Percentiles rank a stretch among this genome's conserved stretches.
Evolutionary conservation across 2,113 vertebrate genomes (phyloP).

Genomic region (Lophura nycthemera): DNA sequence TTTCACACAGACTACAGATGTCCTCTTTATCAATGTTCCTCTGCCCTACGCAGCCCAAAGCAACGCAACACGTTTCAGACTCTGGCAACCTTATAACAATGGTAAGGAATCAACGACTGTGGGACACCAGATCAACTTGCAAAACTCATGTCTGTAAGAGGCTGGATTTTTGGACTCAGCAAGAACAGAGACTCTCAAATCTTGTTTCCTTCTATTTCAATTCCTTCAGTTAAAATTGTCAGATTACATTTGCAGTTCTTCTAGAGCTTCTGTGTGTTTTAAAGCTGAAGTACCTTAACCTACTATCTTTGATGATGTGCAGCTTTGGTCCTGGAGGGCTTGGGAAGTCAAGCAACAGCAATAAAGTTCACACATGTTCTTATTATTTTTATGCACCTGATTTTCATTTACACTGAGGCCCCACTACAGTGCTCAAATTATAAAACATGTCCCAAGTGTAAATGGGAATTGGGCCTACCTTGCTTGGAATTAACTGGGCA

Average conservation of each 20-base stretch:
- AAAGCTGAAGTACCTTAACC: neutral
- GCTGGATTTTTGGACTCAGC: neutral
- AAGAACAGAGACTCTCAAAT: neutral
- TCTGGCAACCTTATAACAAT: slow-evolving; percentile 97
- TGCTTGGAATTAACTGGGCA: slow-evolving; percentile 57
- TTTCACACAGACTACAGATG: slow-evolving; percentile 92
- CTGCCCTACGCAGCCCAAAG: slow-evolving; percentile 89
- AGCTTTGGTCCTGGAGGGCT: neutral
- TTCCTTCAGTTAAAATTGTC: neutral
- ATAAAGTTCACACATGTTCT: neutral
- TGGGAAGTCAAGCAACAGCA: neutral
- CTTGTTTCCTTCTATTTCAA: neutral
- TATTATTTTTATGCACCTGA: slow-evolving; percentile 38
- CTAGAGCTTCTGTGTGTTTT: neutral
- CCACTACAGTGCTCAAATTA: slow-evolving; percentile 28
- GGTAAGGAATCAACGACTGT: slow-evolving; percentile 76
- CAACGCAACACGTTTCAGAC: slow-evolving; percentile 91
- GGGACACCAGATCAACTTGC: neutral
- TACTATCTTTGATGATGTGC: neutral
- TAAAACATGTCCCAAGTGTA: slow-evolving; percentile 23
- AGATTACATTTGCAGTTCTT: neutral
- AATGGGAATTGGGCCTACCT: neutral
- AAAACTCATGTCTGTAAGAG: neutral
- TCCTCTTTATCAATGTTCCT: slow-evolving; percentile 92
- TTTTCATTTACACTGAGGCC: slow-evolving; percentile 15